phyloP scores from a whole-genome alignment of 2,113 vertebrate species.

The Haplochromis burtoni region DNA sequence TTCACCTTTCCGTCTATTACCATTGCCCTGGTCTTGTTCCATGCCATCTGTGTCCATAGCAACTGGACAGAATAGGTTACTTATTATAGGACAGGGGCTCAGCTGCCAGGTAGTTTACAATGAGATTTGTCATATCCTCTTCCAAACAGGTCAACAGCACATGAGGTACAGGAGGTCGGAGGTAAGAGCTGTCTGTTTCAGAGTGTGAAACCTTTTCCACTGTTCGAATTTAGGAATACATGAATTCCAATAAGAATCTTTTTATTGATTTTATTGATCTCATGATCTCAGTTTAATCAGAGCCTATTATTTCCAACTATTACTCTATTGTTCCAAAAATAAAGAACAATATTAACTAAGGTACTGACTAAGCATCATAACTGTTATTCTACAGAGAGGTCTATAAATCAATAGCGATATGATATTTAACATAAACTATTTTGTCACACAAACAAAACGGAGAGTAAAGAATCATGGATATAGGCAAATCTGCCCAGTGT shows the following conservation, averaged over 20 bases:
- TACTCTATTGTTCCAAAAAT: neutral
- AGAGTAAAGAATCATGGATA: neutral
- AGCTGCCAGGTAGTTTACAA: conserved; percentile 33
- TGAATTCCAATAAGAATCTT: neutral
- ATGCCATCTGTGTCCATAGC: conserved; percentile 31
- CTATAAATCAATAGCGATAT: neutral
- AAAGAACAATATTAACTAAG: neutral
- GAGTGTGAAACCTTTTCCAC: neutral
- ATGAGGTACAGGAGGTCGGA: neutral
- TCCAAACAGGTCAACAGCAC: neutral
- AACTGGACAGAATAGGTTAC: conserved; percentile 37
- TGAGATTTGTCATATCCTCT: conserved; percentile 13
- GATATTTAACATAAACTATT: neutral
- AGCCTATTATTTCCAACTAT: neutral
- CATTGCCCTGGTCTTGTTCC: neutral
- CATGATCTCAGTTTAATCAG: neutral
- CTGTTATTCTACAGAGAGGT: neutral
- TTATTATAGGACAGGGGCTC: conserved; percentile 40
- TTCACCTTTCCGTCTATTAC: neutral
- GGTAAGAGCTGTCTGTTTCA: neutral
- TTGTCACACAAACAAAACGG: rapidly evolving
- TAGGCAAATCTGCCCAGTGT: neutral
- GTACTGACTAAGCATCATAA: neutral
- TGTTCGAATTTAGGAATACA: neutral
- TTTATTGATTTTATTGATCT: neutral